phyloP scores from a whole-genome alignment of 2,888 invertebrate genomes.

The Dilophus febrilis region DNA sequence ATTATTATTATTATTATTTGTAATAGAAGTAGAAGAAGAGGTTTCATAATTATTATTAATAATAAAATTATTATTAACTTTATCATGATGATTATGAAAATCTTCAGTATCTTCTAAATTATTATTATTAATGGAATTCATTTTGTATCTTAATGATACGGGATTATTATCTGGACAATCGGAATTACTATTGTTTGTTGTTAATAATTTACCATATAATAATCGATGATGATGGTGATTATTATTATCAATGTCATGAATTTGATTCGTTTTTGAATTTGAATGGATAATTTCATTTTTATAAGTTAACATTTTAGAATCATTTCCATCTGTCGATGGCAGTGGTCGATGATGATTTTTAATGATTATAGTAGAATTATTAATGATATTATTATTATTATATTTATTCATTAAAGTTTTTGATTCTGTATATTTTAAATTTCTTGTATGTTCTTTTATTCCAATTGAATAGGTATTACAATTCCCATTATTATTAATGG shows the following conservation, averaged over 20 bases:
- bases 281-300: constrained; percentile 1
- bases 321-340: too few relatives aligned
- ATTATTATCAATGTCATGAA: neutral
- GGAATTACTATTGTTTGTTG: neutral
- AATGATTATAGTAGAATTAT: too few relatives aligned
- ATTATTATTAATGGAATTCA: constrained; percentile 5
- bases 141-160: too few relatives aligned
- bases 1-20: too few relatives aligned
- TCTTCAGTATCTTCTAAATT: constrained; percentile 2
- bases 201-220: neutral
- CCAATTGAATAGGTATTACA: neutral
- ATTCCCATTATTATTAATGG: neutral
- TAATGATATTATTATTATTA: too few relatives aligned
- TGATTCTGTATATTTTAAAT: too few relatives aligned
- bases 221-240: too few relatives aligned
- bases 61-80: neutral
- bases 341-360: too few relatives aligned
- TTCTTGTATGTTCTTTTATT: too few relatives aligned
- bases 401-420: too few relatives aligned
- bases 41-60: neutral
- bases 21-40: too few relatives aligned
- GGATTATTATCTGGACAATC: constrained; percentile 5
- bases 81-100: neutral
- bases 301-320: too few relatives aligned
- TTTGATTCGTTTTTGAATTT: neutral